Evolutionary conservation across 2,797 vertebrate genomes (phyloP).

Genomic region (Protonibea diacanthus): DNA sequence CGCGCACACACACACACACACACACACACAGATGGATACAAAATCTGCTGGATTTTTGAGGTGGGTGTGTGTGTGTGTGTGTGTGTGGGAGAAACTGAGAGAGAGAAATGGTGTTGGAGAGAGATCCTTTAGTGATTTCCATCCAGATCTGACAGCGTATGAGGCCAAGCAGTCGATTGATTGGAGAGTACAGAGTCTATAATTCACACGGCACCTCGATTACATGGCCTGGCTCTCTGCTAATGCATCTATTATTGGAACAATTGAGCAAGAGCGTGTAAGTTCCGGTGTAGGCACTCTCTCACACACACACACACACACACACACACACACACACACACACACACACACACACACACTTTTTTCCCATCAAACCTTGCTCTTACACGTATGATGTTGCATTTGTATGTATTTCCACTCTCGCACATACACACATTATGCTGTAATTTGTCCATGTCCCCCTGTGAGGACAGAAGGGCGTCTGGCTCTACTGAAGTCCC

Average conservation of each 20-base stretch:
- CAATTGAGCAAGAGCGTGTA: conserved; percentile 29
- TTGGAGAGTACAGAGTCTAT: conserved; percentile 63
- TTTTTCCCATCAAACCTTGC: not conserved
- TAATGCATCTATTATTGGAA: conserved; percentile 70
- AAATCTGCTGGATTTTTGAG: conserved; percentile 6
- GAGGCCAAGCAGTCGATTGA: conserved; percentile 52
- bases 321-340: conserved; percentile 3
- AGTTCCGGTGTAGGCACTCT: conserved; percentile 17
- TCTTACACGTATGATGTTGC: conserved; percentile 1
- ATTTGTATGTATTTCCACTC: not conserved
- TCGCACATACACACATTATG: conserved; percentile 9
- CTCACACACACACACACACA: not conserved
- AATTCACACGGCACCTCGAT: conserved; percentile 66
- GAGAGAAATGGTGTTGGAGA: not conserved
- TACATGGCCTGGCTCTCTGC: conserved; percentile 51
- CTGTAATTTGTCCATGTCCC: conserved; percentile 48
- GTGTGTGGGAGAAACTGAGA: not conserved
- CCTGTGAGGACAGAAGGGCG: conserved; percentile 44
- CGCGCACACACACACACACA: not conserved
- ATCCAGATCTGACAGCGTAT: conserved; percentile 37
- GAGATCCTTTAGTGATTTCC: conserved; percentile 30
- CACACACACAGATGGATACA: not conserved
- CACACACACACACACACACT: not conserved
- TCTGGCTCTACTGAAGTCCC: conserved; percentile 60
- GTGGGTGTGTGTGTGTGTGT: too few relatives aligned